A percentile compares a stretch with the other conserved stretches of the same genome.
phyloP scores from a whole-genome alignment of 2,888 invertebrate genomes.

The Watsonalla cultraria region DNA sequence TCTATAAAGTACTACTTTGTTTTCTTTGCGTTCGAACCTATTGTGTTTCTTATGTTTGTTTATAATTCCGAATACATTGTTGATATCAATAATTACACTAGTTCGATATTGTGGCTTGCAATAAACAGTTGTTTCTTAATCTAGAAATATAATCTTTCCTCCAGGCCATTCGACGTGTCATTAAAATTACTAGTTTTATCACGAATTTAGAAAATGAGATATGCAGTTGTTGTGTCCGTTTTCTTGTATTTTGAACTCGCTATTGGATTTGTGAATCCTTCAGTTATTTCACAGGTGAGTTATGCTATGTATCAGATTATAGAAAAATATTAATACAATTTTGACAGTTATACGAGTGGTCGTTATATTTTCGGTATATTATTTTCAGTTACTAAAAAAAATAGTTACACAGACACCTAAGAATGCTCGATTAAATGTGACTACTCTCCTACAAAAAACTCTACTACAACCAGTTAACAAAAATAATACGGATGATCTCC shows the following conservation, averaged over 20 bases:
- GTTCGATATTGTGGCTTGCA: constrained; percentile 5
- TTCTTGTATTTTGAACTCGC: constrained; percentile 40
- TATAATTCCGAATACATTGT: constrained; percentile 3
- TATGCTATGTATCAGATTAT: constrained; percentile 7
- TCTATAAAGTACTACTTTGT: neutral
- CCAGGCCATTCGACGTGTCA: constrained; percentile 5
- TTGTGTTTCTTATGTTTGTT: constrained; percentile 3
- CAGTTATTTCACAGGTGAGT: constrained; percentile 45
- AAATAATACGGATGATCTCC: constrained; percentile 9
- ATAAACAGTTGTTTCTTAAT: constrained; percentile 6
- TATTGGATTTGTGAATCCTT: constrained; percentile 44
- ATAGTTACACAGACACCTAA: neutral
- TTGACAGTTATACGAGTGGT: too few species aligned
- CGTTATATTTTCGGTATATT: too few species aligned
- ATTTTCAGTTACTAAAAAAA: neutral
- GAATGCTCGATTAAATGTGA: neutral
- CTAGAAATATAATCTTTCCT: constrained; percentile 4
- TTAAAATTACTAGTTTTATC: constrained; percentile 8
- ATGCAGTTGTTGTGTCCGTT: constrained; percentile 44
- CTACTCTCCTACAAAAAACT: neutral
- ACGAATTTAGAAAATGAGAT: constrained; percentile 42
- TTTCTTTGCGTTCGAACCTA: neutral
- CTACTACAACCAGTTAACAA: neutral
- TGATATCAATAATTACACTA: constrained; percentile 7
- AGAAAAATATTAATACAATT: neutral